Evolutionary conservation across 1,140 invertebrate genomes (phyloP), one percentile per base, ranked within the genome.

Genomic region (Papilio xuthus): DNA sequence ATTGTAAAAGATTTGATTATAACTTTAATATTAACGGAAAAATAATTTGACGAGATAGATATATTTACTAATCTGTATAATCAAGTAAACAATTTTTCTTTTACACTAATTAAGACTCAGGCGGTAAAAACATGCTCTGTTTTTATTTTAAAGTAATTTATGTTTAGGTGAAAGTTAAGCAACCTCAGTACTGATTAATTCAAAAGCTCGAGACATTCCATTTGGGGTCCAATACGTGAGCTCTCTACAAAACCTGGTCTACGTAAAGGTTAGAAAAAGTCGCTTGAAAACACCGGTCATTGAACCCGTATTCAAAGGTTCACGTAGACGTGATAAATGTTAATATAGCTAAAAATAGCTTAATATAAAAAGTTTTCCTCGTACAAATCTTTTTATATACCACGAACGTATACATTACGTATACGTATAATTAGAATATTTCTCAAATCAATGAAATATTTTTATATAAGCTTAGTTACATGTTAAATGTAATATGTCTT

Each of bases 151-250:
- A 32, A 67, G 28, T 32, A 13, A 9, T 6, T 28, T 67, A 12
- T 18, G 13, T 67, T 26, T 67, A 67, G 26, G 60, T 67, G 60
- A 67, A 67, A 67, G 13, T 67, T 28, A 67, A 67, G 60, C 13
- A 32, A 67, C 60, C 60, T 67, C 60, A 67, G 26, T 67, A 13
- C 60, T 28, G 60, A 67, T 67, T 67, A 67, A 67, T 67, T 67
- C 60, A 67, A 67, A 15, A 67, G 20, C 23, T 15, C 60, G 60
- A 63, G 60, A 67, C 60, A 67, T 67, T 67, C 60, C 60, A 67
- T 67, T 67, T 67, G 23, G 60, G 26, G 18, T 67, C 13, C 60
- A 67, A 67, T 67, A 67, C 60, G 60, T 67, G 60, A 28, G 23
- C 26, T 67, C 13, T 67, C 60, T 67, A 67, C 60, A 67, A 67